phyloP scores from a whole-genome alignment of 2,888 invertebrate species.

The Eretmocerus hayati region DNA sequence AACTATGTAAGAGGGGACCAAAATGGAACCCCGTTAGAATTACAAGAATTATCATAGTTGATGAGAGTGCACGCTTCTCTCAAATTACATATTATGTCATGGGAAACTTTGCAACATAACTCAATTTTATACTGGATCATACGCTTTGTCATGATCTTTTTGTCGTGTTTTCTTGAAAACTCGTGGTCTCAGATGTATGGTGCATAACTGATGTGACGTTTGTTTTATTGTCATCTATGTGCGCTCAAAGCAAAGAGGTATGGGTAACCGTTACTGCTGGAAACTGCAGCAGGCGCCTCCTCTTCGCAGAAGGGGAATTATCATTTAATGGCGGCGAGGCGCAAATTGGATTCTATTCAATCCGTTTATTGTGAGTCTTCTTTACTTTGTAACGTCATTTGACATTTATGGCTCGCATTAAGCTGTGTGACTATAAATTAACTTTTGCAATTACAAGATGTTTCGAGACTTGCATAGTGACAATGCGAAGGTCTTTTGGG shows the following conservation, averaged over 20 bases:
- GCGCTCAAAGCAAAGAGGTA: too few relatives aligned
- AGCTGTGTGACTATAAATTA: not conserved
- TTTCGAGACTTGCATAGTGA: not conserved
- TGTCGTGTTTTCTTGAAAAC: slow-evolving; percentile 7
- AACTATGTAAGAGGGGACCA: too few relatives aligned
- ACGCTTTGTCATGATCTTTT: too few relatives aligned
- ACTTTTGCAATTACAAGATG: slow-evolving; percentile 9
- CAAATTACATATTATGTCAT: too few relatives aligned
- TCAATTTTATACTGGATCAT: too few relatives aligned
- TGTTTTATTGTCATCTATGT: slow-evolving; percentile 23
- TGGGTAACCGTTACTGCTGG: too few relatives aligned
- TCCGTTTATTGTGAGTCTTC: slow-evolving; percentile 18
- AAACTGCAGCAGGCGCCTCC: not conserved
- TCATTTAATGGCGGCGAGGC: slow-evolving; percentile 22
- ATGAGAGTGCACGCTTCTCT: too few relatives aligned
- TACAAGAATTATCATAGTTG: too few relatives aligned
- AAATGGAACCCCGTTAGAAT: too few relatives aligned
- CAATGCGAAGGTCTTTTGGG: too few relatives aligned
- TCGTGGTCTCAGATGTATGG: slow-evolving; percentile 3
- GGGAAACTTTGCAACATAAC: too few relatives aligned
- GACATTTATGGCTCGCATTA: slow-evolving; percentile 12
- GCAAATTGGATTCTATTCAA: slow-evolving; percentile 25
- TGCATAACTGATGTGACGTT: slow-evolving; percentile 20
- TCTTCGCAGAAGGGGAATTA: slow-evolving; percentile 4
- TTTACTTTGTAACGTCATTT: slow-evolving; percentile 19